These are phyloP conservation scores for Scaptomyza parva DNA, from an alignment of 2,888 invertebrate species.

Conservation along the genomic window DNA sequence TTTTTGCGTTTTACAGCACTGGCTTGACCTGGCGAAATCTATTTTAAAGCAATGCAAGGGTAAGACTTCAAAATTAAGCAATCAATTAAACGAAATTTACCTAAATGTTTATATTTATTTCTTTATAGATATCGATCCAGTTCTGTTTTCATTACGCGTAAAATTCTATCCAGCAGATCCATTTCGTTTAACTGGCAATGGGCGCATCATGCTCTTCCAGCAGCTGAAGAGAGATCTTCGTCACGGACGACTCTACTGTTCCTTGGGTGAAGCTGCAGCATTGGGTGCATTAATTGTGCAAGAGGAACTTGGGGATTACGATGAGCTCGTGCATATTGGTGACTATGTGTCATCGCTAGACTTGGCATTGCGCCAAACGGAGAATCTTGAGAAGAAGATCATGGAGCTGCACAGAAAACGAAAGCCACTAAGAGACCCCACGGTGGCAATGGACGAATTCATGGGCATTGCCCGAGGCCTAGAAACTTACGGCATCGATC, in stretches of 20 bases:
- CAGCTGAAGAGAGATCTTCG: slow-evolving; percentile 97
- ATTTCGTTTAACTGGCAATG: slow-evolving; percentile 95
- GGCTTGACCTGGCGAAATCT: slow-evolving; percentile 96
- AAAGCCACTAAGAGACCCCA: slow-evolving; percentile 93
- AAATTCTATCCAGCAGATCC: slow-evolving; percentile 99
- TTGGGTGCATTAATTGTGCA: slow-evolving; percentile 96
- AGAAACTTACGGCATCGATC: slow-evolving; percentile 99
- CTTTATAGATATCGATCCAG: slow-evolving; percentile 92
- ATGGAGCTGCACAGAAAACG: slow-evolving; percentile 95
- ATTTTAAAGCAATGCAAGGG: slow-evolving; percentile 97
- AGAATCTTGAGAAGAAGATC: slow-evolving; percentile 95
- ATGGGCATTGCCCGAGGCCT: slow-evolving; percentile 95
- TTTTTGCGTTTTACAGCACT: slow-evolving; percentile 89
- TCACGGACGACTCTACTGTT: slow-evolving; percentile 97
- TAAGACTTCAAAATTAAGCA: slow-evolving; percentile 79
- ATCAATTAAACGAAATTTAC: background rate
- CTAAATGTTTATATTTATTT: background rate
- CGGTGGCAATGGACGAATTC: slow-evolving; percentile 95
- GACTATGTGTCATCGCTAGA: slow-evolving; percentile 97
- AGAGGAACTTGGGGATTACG: slow-evolving; percentile 98
- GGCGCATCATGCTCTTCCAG: slow-evolving; percentile 97
- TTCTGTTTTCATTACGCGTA: slow-evolving; percentile 97
- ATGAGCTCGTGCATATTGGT: slow-evolving; percentile 93
- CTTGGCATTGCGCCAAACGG: slow-evolving; percentile 96
- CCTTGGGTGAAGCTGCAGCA: slow-evolving; percentile 94